phyloP scores from a whole-genome alignment of 2,797 vertebrate genomes.

The Gadopsis marmoratus region DNA sequence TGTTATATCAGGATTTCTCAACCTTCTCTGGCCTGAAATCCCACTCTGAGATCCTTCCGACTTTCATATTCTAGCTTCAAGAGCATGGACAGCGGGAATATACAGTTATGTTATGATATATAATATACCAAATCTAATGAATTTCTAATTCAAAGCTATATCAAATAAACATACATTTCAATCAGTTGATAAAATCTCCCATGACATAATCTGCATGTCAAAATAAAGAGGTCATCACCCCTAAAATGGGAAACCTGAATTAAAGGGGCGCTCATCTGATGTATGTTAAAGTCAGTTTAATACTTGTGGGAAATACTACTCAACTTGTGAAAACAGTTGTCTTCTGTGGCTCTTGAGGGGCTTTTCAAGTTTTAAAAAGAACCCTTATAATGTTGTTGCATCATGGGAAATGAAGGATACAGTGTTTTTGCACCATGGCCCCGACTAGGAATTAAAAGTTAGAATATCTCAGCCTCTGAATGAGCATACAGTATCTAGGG shows the following conservation, averaged over 20 bases:
- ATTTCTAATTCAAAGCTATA: neutral
- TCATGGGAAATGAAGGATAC: neutral
- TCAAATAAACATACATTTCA: constrained; percentile 15
- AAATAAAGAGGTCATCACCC: neutral
- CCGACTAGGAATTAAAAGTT: neutral
- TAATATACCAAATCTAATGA: neutral
- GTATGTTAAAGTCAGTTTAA: constrained; percentile 14
- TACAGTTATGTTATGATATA: neutral
- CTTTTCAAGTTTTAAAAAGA: neutral
- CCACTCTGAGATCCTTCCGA: neutral
- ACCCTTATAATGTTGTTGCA: neutral
- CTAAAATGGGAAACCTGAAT: neutral
- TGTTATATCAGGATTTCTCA: constrained; percentile 50
- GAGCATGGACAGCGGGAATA: neutral
- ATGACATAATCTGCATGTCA: neutral
- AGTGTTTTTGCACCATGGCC: neutral
- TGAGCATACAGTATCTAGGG: neutral
- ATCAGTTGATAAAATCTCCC: neutral
- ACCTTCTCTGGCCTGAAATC: constrained; percentile 17
- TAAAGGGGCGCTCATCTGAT: neutral
- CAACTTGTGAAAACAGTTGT: neutral
- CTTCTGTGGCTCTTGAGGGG: neutral
- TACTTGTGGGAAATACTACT: neutral
- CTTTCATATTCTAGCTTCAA: neutral
- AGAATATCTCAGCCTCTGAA: neutral